phyloP scores from a whole-genome alignment of 2,797 vertebrate species.

The Pelodytes ibericus region DNA sequence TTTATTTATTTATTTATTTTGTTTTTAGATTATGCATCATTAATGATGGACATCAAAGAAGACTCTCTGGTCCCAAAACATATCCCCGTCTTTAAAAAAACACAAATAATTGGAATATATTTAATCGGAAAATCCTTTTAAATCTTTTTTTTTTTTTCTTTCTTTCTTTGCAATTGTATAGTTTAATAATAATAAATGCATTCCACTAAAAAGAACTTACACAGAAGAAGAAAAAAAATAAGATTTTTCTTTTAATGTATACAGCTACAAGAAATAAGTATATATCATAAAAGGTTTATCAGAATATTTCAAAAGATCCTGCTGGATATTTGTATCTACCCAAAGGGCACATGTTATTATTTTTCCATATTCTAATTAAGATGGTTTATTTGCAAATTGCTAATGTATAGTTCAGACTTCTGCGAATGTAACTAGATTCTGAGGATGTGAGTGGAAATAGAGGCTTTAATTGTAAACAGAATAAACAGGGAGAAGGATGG shows the following conservation, averaged over 20 bases:
- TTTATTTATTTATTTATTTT: no score
- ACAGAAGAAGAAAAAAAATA: no score
- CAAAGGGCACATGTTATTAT: not conserved
- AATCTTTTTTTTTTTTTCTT: no score
- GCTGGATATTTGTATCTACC: not conserved
- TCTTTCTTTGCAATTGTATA: constrained; percentile 25
- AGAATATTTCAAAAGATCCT: not conserved
- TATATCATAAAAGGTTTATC: not conserved
- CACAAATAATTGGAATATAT: constrained; percentile 52
- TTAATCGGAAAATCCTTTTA: constrained; percentile 42
- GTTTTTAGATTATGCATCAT: constrained; percentile 53
- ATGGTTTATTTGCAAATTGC: not conserved
- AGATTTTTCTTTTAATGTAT: not conserved
- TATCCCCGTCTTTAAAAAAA: constrained; percentile 53
- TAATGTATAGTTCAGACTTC: no score
- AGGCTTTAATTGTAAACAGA: no score
- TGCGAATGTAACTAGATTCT: no score
- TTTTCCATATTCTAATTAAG: not conserved
- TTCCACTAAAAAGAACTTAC: not conserved
- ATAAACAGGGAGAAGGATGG: no score
- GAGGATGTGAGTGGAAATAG: no score
- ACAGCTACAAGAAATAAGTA: not conserved
- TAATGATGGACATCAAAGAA: constrained; percentile 57
- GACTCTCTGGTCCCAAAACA: constrained; percentile 50
- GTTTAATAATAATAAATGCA: constrained; percentile 27